phyloP scores from a whole-genome alignment of 2,797 vertebrate species.

The Paedocypris micromegethes region DNA sequence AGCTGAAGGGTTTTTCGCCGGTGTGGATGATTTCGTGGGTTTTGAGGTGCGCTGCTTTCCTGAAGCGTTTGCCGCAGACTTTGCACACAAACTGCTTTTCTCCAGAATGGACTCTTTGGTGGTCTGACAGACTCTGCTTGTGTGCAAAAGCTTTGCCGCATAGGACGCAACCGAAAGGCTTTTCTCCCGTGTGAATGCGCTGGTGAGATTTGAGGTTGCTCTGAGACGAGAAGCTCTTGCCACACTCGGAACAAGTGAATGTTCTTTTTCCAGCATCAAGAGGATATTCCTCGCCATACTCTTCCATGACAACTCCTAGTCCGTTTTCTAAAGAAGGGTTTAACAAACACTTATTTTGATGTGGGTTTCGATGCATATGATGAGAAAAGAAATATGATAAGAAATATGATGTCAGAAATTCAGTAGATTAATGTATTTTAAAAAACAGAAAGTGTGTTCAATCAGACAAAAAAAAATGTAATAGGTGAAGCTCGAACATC shows the following conservation, averaged over 20 bases:
- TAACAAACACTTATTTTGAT: background rate
- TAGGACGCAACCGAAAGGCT: conserved; percentile 55
- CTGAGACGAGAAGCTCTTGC: conserved; percentile 59
- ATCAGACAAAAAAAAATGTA: no score
- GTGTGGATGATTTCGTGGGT: conserved; percentile 64
- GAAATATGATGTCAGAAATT: no score
- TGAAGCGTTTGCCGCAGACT: conserved; percentile 63
- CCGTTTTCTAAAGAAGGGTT: conserved; percentile 25
- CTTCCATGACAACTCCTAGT: conserved; percentile 3
- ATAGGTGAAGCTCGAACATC: no score
- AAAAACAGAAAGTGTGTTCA: no score
- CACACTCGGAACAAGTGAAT: conserved; percentile 54
- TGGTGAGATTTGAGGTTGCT: conserved; percentile 57
- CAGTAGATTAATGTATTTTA: no score
- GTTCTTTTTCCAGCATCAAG: conserved; percentile 40
- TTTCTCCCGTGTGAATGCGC: conserved; percentile 58
- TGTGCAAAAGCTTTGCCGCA: conserved; percentile 59
- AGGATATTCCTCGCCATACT: conserved; percentile 9
- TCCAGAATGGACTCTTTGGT: conserved; percentile 56
- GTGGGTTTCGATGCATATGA: no score
- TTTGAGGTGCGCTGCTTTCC: conserved; percentile 64
- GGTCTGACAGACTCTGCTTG: conserved; percentile 59
- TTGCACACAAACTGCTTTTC: conserved; percentile 59
- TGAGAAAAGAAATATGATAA: no score
- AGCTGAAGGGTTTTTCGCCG: conserved; percentile 59